A percentile compares a stretch with the other conserved stretches of the same genome.
Conservation (phyloP, 1,140 invertebrate genomes). For the Dendroctonus ponderosae region DNA sequence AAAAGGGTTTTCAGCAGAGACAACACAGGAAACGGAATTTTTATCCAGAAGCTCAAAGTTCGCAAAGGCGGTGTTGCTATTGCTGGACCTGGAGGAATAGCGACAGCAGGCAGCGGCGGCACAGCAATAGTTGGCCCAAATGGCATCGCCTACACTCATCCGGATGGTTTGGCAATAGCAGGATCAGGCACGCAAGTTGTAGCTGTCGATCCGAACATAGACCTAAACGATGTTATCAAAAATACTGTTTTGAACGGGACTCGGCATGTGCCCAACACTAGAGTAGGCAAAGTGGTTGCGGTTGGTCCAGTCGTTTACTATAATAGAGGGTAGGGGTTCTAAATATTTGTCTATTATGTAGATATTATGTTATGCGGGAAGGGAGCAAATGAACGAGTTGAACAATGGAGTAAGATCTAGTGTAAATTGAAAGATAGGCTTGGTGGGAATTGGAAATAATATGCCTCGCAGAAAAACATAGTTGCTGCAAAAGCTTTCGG, state of each 20-base stretch:
- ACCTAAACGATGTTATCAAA: conserved; percentile 51
- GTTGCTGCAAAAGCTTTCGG: too few species aligned
- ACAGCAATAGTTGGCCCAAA: conserved; percentile 73
- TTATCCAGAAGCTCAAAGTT: conserved; percentile 65
- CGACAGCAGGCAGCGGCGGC: conserved; percentile 69
- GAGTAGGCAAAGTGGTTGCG: conserved; percentile 64
- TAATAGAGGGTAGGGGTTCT: conserved; percentile 49
- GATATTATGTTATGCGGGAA: too few species aligned
- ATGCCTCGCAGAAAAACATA: too few species aligned
- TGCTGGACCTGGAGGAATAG: conserved; percentile 70
- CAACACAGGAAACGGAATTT: conserved; percentile 56
- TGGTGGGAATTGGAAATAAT: too few species aligned
- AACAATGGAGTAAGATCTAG: too few species aligned
- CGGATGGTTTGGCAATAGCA: conserved; percentile 65
- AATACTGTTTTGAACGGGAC: conserved; percentile 44
- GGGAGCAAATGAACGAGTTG: too few species aligned
- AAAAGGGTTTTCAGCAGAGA: conserved; percentile 45
- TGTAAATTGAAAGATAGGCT: too few species aligned
- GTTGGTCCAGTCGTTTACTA: conserved; percentile 69
- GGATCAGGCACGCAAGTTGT: conserved; percentile 66
- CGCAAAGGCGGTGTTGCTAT: conserved; percentile 70
- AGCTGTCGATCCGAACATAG: conserved; percentile 58
- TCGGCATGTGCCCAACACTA: conserved; percentile 42
- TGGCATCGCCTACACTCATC: conserved; percentile 67
- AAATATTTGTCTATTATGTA: too few species aligned